Base-by-base conservation (phyloP, 2,888 invertebrate genomes). In the Oithona nana region DNA sequence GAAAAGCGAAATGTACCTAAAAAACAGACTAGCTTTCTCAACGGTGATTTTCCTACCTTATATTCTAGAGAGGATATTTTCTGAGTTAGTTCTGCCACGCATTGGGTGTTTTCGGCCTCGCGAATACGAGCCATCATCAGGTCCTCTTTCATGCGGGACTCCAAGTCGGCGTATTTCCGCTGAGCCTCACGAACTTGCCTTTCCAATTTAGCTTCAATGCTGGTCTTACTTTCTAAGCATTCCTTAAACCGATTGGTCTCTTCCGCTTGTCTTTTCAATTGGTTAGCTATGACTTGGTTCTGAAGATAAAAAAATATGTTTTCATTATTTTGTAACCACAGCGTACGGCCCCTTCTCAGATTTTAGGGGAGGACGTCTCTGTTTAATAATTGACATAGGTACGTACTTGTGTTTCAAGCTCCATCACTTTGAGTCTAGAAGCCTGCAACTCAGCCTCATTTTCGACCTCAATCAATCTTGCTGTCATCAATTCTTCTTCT, bases 401-500 rank as follows among this genome's bases (percentile, higher is more conserved):
- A 52, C 30, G 3, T 66, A 76, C 76, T 73, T 93, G 94, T 1
- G 95, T 93, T 74, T 95, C 95, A 57, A 95, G 78, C 74, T 97
- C 95, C 95, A 95, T 75, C 68, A 89, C 86, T 77, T 90, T 93
- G 65, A 95, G 82, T 70, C 93, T 81, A 67, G 93, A 79, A 72
- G 95, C 94, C 74, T 95, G 95, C 22, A 94, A 80, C 74, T 97
- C 94, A 1, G 92, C 88, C 52, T 90, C 77, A 0, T 90, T 87
- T 70, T 93, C 89, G 75, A 94, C 92, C 75, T 97, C 97, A 64
- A 87, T 79, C 67, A 97, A 84, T 69, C 88, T 82, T 16, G 90
- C 85, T 0, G 88, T 84, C 90, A 97, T 93, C 13, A 97, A 77
- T 69, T 98, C 95, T 71, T 95, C 94, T 70, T 95, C 94, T 29